Evolutionary conservation across 2,797 vertebrate species (phyloP).

Genomic region (Remorina albescens): DNA sequence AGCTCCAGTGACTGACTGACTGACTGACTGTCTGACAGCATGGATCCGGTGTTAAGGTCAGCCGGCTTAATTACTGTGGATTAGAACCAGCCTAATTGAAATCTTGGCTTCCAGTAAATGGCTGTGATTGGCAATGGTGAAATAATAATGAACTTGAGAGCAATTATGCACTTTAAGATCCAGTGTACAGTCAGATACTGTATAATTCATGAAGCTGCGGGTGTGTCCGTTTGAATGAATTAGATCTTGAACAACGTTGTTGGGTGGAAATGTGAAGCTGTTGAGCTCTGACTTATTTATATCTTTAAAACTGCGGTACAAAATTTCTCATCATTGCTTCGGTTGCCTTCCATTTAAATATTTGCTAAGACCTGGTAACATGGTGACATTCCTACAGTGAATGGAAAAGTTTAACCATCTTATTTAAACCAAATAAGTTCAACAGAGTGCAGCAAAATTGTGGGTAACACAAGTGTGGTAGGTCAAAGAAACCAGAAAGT

Average conservation of each 20-base stretch:
- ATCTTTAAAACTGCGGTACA: not conserved
- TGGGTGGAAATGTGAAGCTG: not conserved
- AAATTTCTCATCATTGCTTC: not conserved
- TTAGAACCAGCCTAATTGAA: constrained; percentile 78
- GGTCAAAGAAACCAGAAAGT: constrained; percentile 2
- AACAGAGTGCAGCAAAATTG: not conserved
- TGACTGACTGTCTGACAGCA: constrained; percentile 65
- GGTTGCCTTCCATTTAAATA: not conserved
- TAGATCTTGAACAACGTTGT: not conserved
- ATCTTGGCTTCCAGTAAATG: constrained; percentile 75
- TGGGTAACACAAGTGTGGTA: not conserved
- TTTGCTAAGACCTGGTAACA: not conserved
- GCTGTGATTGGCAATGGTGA: constrained; percentile 73
- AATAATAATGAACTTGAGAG: constrained; percentile 74
- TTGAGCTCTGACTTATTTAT: not conserved
- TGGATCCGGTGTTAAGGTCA: constrained; percentile 81
- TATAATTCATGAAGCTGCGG: constrained; percentile 62
- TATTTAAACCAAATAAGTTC: constrained; percentile 1
- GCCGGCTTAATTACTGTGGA: constrained; percentile 77
- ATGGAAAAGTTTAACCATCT: not conserved
- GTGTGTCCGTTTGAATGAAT: constrained; percentile 20
- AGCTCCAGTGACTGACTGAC: constrained; percentile 58
- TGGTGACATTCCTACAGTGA: not conserved
- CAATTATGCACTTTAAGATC: constrained; percentile 60
- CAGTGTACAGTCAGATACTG: constrained; percentile 48